Conservation (phyloP, 2,797 vertebrate genomes). For the Clarias pachynema region DNA sequence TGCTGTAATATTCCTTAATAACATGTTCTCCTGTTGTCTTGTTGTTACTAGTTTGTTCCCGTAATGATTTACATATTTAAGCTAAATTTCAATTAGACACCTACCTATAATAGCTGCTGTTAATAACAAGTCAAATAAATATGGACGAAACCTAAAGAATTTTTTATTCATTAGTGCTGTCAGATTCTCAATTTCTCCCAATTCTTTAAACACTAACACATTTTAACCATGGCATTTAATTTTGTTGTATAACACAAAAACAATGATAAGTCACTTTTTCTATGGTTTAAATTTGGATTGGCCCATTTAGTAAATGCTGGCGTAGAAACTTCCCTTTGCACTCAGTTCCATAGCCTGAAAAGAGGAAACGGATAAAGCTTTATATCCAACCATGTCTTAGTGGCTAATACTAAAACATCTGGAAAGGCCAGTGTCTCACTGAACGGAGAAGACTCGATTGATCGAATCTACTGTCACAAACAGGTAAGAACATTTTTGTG, state of each 20-base stretch:
- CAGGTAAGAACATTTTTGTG: constrained; percentile 33
- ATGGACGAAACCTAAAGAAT: neutral
- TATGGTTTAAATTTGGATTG: constrained; percentile 22
- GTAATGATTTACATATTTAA: neutral
- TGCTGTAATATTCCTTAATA: neutral
- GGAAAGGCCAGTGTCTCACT: constrained; percentile 4
- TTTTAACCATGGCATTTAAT: neutral
- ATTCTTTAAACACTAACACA: neutral
- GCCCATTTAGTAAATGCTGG: constrained; percentile 9
- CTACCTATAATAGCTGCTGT: neutral
- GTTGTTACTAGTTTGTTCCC: neutral
- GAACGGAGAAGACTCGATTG: neutral
- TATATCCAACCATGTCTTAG: constrained; percentile 23
- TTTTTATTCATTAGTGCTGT: neutral
- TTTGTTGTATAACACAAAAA: constrained; percentile 3
- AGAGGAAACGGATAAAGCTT: constrained; percentile 54
- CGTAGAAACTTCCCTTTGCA: constrained; percentile 53
- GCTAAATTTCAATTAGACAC: neutral
- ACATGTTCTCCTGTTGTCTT: neutral
- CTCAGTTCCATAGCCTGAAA: constrained; percentile 42
- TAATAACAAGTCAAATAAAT: neutral
- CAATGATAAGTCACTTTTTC: constrained; percentile 27
- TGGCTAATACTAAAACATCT: constrained; percentile 8
- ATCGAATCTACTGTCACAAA: constrained; percentile 16
- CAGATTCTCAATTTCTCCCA: neutral